Percentiles rank a stretch among this genome's conserved stretches.
phyloP scores from a whole-genome alignment of 2,888 invertebrate species.

The Heliconius erato region DNA sequence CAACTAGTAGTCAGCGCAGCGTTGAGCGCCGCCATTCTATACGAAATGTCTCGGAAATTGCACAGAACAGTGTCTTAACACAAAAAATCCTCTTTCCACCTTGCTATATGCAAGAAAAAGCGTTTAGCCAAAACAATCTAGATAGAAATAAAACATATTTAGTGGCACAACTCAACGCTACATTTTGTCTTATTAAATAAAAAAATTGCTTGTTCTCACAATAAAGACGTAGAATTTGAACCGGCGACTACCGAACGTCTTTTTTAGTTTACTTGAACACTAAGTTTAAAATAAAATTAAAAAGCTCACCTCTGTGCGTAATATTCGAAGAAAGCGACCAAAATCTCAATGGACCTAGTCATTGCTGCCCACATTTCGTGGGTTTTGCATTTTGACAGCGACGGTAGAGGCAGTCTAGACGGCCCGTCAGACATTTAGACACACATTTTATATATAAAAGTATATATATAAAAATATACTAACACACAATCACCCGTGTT shows the following conservation, averaged over 20 bases:
- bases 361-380: constrained; percentile 93
- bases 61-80: too few relatives aligned
- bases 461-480: constrained; percentile 21
- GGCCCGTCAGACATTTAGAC: constrained; percentile 79
- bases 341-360: constrained; percentile 92
- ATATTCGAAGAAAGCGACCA: constrained; percentile 93
- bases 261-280: background rate
- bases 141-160: too few relatives aligned
- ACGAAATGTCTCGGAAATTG: too few relatives aligned
- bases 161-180: too few relatives aligned
- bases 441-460: constrained; percentile 55
- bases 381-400: constrained; percentile 81
- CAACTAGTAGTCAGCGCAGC: too few relatives aligned
- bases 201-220: too few relatives aligned
- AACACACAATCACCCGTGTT: background rate
- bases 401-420: constrained; percentile 63
- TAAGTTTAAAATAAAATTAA: background rate
- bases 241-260: background rate
- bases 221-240: background rate
- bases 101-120: too few relatives aligned
- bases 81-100: too few relatives aligned
- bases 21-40: too few relatives aligned
- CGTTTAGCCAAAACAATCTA: too few relatives aligned
- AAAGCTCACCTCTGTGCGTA: constrained; percentile 89
- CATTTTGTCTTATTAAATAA: too few relatives aligned